Base-by-base conservation (phyloP, 1,140 invertebrate genomes). In the Nephotettix cincticeps region DNA sequence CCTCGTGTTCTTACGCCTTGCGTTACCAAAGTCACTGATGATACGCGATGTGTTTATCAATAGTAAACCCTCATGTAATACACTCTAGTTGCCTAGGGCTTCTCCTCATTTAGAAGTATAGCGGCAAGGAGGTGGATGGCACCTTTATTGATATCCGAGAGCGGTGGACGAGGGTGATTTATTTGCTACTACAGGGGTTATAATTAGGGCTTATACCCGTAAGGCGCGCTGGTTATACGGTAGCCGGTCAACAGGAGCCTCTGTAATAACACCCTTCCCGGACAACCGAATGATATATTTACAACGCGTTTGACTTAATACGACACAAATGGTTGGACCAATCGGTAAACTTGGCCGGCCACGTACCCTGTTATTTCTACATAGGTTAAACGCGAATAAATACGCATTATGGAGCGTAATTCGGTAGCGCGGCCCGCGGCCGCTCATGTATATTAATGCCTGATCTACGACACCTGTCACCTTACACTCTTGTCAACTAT, bases 231-330 rank as follows among this genome's bases (percentile, higher is more conserved):
- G 6, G 56, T 61, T 61, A 61, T 27, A 14, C 56, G 25, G 56
- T 61, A 61, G 56, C 56, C 56, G 25, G 23, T n/a, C 4, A 19
- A n/a, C 47, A 51, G 3, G 6, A 9, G 14, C 23, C 56, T 61
- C 23, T 61, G 25, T 61, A 61, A 61, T 61, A 61, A 29, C 25
- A 61, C 56, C 56, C 56, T 61, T 25, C 23, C 56, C 27, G 14
- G 56, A 61, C 56, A 29, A 27, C 23, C 56, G 4, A 61, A 61
- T 61, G 56, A 61, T 61, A 61, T 61, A 61, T 61, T 61, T 61
- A 61, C 56, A 61, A 61, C 56, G 56, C 13, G 56, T 14, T 61
- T 61, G 56, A 61, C 56, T 61, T 61, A 61, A 61, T 61, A 61
- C 56, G 56, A 61, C 56, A 61, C 56, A 61, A 61, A 61, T 61